These are phyloP conservation scores for Chrysolophus pictus DNA, from an alignment of 2,797 vertebrate species.

Conservation along the genomic window DNA sequence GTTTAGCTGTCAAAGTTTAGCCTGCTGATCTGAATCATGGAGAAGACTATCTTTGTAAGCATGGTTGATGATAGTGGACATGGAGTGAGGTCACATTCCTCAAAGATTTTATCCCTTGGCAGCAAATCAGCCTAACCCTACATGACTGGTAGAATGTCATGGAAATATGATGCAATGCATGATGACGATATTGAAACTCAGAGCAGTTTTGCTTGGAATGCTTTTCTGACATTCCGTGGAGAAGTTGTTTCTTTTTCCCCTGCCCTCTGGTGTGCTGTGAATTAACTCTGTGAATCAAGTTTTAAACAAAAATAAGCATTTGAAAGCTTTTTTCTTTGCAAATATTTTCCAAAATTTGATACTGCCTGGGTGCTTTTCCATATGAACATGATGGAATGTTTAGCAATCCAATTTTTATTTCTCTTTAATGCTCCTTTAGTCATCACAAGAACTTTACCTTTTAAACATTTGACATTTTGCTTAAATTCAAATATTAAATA, in stretches of 20 bases:
- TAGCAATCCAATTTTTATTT: slow-evolving; percentile 26
- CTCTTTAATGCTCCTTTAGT: slow-evolving; percentile 15
- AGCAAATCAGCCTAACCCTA: not conserved
- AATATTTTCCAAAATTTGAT: not conserved
- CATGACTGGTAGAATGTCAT: not conserved
- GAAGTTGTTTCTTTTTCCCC: not conserved
- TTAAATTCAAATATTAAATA: slow-evolving; percentile 36
- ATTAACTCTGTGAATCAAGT: not conserved
- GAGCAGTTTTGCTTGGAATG: not conserved
- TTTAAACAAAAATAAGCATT: not conserved
- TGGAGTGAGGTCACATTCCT: not conserved
- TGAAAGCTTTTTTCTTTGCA: not conserved
- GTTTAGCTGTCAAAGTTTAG: not conserved
- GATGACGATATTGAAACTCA: not conserved
- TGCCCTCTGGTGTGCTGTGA: not conserved
- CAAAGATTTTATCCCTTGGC: not conserved
- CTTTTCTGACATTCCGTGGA: not conserved
- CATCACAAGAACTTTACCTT: slow-evolving; percentile 27
- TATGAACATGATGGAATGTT: not conserved
- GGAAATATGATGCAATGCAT: not conserved
- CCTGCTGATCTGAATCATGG: not conserved
- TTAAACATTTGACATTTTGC: not conserved
- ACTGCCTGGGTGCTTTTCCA: not conserved
- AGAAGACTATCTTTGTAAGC: not conserved
- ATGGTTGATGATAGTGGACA: not conserved